Percentiles rank a stretch among this genome's conserved stretches.
Conservation (phyloP, 2,113 vertebrate species). For the Willisornis vidua region DNA sequence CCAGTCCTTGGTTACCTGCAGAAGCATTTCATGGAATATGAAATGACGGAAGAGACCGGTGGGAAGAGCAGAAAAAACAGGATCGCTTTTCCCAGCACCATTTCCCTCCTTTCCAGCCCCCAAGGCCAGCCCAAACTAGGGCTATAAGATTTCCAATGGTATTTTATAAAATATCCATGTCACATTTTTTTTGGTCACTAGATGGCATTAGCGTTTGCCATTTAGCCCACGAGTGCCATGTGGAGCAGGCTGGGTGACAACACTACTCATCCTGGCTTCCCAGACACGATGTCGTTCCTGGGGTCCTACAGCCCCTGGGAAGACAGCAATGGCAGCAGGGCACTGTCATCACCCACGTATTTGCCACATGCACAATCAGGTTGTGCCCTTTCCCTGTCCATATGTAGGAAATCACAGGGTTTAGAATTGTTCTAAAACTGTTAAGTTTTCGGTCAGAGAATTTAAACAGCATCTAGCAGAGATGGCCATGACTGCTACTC, state of each 20-base stretch:
- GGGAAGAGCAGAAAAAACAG: background rate
- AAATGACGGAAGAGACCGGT: background rate
- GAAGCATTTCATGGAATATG: background rate
- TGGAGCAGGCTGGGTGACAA: background rate
- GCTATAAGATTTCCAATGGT: background rate
- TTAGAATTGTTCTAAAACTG: background rate
- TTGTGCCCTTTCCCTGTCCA: background rate
- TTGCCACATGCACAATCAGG: rapidly evolving
- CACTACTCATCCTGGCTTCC: background rate
- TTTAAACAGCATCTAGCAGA: background rate
- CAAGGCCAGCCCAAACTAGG: background rate
- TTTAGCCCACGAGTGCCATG: rapidly evolving
- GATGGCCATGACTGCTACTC: rapidly evolving
- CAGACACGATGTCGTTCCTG: rapidly evolving
- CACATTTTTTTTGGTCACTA: background rate
- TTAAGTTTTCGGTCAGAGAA: background rate
- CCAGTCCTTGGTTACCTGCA: background rate
- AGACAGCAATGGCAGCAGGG: background rate
- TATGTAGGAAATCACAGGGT: background rate
- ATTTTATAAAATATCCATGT: background rate
- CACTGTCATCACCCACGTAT: background rate
- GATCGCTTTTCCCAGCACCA: background rate
- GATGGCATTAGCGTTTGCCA: slow-evolving; percentile 26
- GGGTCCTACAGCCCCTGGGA: background rate
- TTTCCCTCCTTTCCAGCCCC: background rate